Evolutionary conservation across 2,888 invertebrate genomes (phyloP), one percentile per base, ranked within the genome.

Genomic region (Netelia fuscicornis): DNA sequence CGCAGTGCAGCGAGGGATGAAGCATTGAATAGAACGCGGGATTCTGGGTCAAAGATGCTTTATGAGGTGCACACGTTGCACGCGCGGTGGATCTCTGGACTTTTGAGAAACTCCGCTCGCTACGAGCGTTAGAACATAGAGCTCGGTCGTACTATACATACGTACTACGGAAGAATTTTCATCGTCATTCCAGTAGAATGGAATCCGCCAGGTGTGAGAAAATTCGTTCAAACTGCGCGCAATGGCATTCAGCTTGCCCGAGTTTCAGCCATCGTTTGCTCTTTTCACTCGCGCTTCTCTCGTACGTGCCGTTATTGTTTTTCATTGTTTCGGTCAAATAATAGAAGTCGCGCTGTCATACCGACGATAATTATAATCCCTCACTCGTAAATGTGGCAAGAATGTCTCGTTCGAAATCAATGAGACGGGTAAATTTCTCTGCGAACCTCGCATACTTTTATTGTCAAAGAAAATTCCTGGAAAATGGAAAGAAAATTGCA

Each of bases 41-140:
- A 86, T 87, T 86, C 87, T 86, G 74, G 87, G 87, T 87, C 87
- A 87, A 86, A 87, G 84, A 86, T 87, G 87, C 82, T 84, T 82
- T 82, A 78, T 77, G 84, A 70, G 80, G 68, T 80, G 82, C 85
- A 68, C 80, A 77, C 56, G 58, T 58, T 58, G 48, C 72, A 58
- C 52, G 54, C 23, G 30, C 30, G 30, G 30, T 5, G 71, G 65
- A 68, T 67, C 81, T 77, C 81, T 30, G 68, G 68, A 75, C 75
- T 70, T 74, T 62, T 65, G 37, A 56, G 54, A 71, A 44, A 30
- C 52, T 58, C n/a, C 30, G 42, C 71, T 70, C 44, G 23, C 62
- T 48, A 23, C 60, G 67, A 30, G 30, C 30, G 5, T 30, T 17
- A 30, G 30, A 30, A 30, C 11, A 64, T 17, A n/a, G 56, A 23